Conservation (phyloP, 2,888 invertebrate genomes). For the Eupithecia pulchellata region DNA sequence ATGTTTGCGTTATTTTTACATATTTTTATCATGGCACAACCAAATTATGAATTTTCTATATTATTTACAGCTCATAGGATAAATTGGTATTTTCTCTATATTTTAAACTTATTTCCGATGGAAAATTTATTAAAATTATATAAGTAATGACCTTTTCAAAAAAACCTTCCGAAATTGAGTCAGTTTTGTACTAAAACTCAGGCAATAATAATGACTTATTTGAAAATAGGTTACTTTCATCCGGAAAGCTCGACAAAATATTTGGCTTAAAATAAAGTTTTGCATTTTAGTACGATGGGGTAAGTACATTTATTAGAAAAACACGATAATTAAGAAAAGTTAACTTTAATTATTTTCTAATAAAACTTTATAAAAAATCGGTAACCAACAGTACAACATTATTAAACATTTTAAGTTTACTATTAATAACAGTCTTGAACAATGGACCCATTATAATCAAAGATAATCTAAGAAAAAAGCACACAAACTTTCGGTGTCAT, state of each 20-base stretch:
- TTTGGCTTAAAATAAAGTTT: not conserved
- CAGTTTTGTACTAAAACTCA: slow-evolving; percentile 1
- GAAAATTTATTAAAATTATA: not conserved
- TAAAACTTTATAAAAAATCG: no score
- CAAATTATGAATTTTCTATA: not conserved
- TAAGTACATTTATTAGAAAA: no score
- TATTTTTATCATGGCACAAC: not conserved
- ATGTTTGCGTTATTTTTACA: not conserved
- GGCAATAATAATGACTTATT: not conserved
- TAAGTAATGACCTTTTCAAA: no score
- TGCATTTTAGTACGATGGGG: no score
- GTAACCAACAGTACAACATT: not conserved
- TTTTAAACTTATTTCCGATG: not conserved
- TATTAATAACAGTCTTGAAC: not conserved
- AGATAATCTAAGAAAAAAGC: no score
- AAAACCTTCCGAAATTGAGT: not conserved
- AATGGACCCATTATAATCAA: no score
- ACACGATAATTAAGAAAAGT: no score
- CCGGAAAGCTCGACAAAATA: not conserved
- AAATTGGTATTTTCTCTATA: not conserved
- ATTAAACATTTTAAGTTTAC: not conserved
- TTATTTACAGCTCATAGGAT: not conserved
- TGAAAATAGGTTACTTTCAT: not conserved
- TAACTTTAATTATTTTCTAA: no score
- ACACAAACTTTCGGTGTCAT: no score